Base-by-base conservation (phyloP, 1,140 invertebrate genomes). In the Oncopodura yosiiana region DNA sequence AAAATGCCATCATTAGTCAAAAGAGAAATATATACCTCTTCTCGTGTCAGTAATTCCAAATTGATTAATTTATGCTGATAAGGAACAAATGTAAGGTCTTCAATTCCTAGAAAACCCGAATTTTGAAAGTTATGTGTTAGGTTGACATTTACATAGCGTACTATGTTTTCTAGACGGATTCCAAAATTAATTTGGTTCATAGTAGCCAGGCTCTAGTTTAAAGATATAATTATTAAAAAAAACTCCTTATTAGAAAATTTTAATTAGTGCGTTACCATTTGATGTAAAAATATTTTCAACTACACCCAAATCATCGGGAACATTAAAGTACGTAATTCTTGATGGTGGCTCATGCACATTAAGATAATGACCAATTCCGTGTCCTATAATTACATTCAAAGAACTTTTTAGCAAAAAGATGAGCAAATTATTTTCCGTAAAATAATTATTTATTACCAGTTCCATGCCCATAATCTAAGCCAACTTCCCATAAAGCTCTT, bases 311-410 rank as follows among this genome's bases (percentile, higher is more conserved):
- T 90, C 81, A 56, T 83, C 79, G 1, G 81, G 79, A 70, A 81
- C 79, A 2, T 75, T 70, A 30, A 81, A 75, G 77, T 80, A 86
- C 1, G 82, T 81, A 36, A 94, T 83, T 38, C 84, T 83, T 60
- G 83, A 82, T 9, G 87, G 87, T 1, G 81, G 86, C 75, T 98
- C 94, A 72, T 98, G 94, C 8, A 99, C 94, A 75, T 95, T 94
- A 14, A 99, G 76, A 73, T 86, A 97, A 43, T 87, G 80, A 2
- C 94, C 94, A 57, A 98, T 86, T 9, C 94, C 94, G 70, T 99
- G 95, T 0, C 94, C 30, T 34, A 9, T 34, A 34, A 34, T 34
- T 34, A 8, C 6, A 9, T 9, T 9, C n/a, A n/a, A n/a, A n/a
- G n/a, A n/a, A n/a, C n/a, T n/a, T n/a, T n/a, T n/a, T n/a, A n/a